Evolutionary conservation across 2,797 vertebrate species (phyloP), one percentile per base, ranked within the genome.

Genomic region (Platyrinchus mystaceus): DNA sequence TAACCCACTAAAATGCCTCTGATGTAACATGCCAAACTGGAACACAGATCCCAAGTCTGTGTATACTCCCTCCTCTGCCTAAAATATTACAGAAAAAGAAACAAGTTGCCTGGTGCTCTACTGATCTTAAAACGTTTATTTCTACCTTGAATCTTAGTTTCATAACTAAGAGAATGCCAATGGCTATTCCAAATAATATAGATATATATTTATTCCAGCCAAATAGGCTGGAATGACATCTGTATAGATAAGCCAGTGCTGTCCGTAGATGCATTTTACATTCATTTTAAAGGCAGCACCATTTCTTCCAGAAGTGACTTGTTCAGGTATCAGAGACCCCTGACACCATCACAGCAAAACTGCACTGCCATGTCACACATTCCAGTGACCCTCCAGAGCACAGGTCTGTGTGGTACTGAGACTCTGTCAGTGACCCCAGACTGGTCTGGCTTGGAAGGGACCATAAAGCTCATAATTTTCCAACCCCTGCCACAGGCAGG

Each of bases 291-390:
- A 14, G 34, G 41, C 7, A 81, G 62, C 20, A 81, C 46, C 12
- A 32, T 39, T 82, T 93, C 39, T 56, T 36, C 30, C 34, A 59
- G 62, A 71, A 68, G 16, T 10, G 9, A 73, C 30, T 4, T 50
- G 44, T 22, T 85, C 37, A 47, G 27, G 9, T 22, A 53, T 50
- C 52, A 17, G 47, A 60, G 16, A 69, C 5, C 32, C 60, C 56
- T 36, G 24, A 23, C 13, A 83, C 23, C 15, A 58, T 12, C 50
- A 39, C 47, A 78, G 76, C 49, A 78, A 23, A 67, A 78, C 14
- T 2, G 1, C 36, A 28, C 6, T 6, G 32, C 44, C 0, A 0
- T 8, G 27, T 20, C n/a, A 67, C 34, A 36, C 10, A 7, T 1
- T 24, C 3, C 8, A 74, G 73, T 41, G 43, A 64, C 52, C 10